Evolutionary conservation across 2,888 invertebrate species (phyloP), one percentile per base, ranked within the genome.

Genomic region (Patella ulyssiponensis): DNA sequence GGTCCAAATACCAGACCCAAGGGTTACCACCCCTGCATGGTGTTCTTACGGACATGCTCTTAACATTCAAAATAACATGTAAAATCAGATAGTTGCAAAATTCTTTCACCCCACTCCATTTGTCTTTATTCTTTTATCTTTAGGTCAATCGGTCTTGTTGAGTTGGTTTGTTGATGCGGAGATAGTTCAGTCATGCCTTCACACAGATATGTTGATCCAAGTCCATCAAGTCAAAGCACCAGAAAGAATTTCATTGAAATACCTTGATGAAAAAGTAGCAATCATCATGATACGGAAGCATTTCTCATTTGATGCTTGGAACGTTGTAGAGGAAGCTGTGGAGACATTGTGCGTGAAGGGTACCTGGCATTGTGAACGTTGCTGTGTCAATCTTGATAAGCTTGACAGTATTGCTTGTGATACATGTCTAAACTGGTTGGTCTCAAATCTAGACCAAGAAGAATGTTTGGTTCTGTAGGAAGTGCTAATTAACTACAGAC

Each of bases 401-500:
- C 12, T 56, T 56, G n/a, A 56, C 7, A 56, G 56, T 56, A 56
- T 56, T 56, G 56, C n/a, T 4, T 56, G 56, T 56, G 56, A 56
- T 56, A n/a, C 56, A 12, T 56, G 56, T 56, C 56, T 14, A 15
- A 56, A 56, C 56, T n/a, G 56, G n/a, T 56, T 56, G 14, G 56
- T 56, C 56, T 12, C n/a, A 56, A 56, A 56, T 56, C 56, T n/a
- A 56, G 7, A 56, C 56, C 56, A 56, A 7, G 56, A 56, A 56
- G 56, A 56, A 56, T 56, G 56, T 56, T 56, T 56, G 56, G 56
- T 56, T 56, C 56, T 56, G 14, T 56, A 56, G 56, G 56, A 56
- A 56, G 56, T 56, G 56, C 56, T 56, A n/a, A 56, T 56, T 56
- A 33, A 56, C 14, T 56, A 56, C n/a, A 56, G 56, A 15, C 56